Evolutionary conservation across 2,113 vertebrate species (phyloP).

Genomic region (Grammomys surdaster): DNA sequence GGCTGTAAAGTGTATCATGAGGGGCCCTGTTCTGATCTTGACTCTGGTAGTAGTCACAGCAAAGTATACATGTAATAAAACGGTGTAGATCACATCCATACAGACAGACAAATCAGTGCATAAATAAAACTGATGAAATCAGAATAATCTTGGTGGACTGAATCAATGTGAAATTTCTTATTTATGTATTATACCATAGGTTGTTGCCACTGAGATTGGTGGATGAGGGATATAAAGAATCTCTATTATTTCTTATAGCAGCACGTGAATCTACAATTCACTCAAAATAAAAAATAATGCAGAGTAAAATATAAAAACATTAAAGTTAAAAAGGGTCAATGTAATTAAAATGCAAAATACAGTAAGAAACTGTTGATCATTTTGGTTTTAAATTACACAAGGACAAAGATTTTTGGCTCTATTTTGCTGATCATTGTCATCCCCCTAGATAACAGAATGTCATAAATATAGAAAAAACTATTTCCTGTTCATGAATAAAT

Average conservation of each 20-base stretch:
- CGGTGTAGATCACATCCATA: neutral
- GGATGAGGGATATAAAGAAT: neutral
- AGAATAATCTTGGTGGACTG: neutral
- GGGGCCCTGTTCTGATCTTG: neutral
- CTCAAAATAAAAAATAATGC: conserved; percentile 13
- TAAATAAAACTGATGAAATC: neutral
- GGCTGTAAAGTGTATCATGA: neutral
- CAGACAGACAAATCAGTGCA: neutral
- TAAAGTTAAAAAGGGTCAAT: neutral
- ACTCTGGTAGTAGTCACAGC: neutral
- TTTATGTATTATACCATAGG: neutral
- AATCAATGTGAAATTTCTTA: neutral
- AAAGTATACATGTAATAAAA: neutral
- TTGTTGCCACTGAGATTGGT: neutral
- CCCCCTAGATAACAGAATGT: neutral
- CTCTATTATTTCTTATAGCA: neutral
- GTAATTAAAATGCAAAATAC: conserved; percentile 43
- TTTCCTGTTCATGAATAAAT: conserved; percentile 27
- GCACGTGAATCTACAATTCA: neutral
- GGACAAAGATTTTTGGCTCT: neutral
- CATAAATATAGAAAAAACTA: neutral
- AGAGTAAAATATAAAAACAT: neutral
- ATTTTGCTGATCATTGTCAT: neutral
- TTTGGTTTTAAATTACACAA: conserved; percentile 25
- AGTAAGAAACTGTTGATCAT: neutral